phyloP scores from a whole-genome alignment of 2,113 vertebrate species.

The Rana temporaria region DNA sequence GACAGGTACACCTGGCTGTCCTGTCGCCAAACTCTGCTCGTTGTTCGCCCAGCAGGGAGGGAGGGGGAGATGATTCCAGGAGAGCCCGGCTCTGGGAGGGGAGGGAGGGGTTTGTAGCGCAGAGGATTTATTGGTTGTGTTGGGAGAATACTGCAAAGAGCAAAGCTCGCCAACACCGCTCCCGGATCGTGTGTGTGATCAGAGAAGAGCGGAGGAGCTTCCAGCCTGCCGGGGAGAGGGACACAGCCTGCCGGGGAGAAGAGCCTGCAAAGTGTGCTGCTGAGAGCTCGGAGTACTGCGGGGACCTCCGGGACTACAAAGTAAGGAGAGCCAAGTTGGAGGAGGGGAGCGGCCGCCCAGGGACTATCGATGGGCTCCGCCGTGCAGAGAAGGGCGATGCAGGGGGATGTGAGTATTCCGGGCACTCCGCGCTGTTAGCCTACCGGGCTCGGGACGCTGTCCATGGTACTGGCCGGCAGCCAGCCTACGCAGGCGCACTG shows the following conservation, averaged over 20 bases:
- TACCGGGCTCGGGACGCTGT: constrained; percentile 33
- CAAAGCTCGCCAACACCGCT: constrained; percentile 14
- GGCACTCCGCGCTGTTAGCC: neutral
- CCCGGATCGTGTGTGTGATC: neutral
- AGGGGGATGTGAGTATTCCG: neutral
- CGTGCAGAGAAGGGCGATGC: neutral
- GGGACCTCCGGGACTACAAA: too few relatives aligned
- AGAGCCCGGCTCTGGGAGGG: constrained; percentile 6
- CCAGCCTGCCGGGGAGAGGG: neutral
- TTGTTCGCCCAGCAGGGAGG: neutral
- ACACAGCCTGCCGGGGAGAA: neutral
- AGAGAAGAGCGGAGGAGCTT: neutral
- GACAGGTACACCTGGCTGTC: too few relatives aligned
- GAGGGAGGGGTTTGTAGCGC: constrained; percentile 14
- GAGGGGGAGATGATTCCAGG: constrained; percentile 3
- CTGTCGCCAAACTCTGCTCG: too few relatives aligned
- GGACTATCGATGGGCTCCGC: neutral
- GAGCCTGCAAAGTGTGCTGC: too few relatives aligned
- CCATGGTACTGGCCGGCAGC: constrained; percentile 43
- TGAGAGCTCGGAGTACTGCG: too few relatives aligned
- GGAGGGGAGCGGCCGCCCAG: neutral
- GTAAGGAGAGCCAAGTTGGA: neutral
- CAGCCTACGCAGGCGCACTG: constrained; percentile 70
- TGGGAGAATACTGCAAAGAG: constrained; percentile 50
- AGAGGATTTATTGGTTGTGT: constrained; percentile 32